Evolutionary conservation across 2,888 invertebrate species (phyloP), one percentile per base, ranked within the genome.

Genomic region (Apomyelois bistriatella): DNA sequence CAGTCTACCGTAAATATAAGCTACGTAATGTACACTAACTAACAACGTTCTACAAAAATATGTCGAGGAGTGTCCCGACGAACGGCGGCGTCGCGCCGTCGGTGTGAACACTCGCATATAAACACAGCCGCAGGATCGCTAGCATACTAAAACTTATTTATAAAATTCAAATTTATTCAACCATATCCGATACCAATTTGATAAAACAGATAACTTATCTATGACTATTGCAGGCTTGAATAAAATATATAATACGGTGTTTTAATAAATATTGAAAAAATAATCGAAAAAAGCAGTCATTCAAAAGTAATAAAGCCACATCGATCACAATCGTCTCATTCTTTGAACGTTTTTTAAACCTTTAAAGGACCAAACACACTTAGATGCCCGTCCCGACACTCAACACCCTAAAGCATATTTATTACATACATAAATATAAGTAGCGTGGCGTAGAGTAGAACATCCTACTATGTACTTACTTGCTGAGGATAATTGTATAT

Each of bases 101-200:
- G 17, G 36, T n/a, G 47, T 12, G 47, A 8, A 35, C 35, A 17
- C 48, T 17, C 22, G 4, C 7, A 48, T 17, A n/a, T 3, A 35
- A n/a, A 38, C 48, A 48, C 37, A 48, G 48, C 48, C 48, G 48
- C 48, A 37, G 15, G 36, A 30, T 37, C 36, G 48, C 48, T 48
- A 48, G 48, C 38, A 46, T 13, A 47, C 37, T 15, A 30, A 30
- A 10, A 16, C 17, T 12, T 15, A 17, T 16, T 3, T 9, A 35
- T 6, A 41, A 41, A 41, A 8, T 10, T 10, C 2, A 7, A 7
- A 43, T 43, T 43, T 43, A 30, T 43, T 43, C 30, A 12, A 30
- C 5, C 7, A 13, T 8, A 3, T 43, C 12, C 6, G 12, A 13
- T 13, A 30, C 42, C 1, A 8, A 40, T 17, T 40, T 40, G 9